phyloP scores from a whole-genome alignment of 2,113 vertebrate species.

The Nothoprocta pentlandii region DNA sequence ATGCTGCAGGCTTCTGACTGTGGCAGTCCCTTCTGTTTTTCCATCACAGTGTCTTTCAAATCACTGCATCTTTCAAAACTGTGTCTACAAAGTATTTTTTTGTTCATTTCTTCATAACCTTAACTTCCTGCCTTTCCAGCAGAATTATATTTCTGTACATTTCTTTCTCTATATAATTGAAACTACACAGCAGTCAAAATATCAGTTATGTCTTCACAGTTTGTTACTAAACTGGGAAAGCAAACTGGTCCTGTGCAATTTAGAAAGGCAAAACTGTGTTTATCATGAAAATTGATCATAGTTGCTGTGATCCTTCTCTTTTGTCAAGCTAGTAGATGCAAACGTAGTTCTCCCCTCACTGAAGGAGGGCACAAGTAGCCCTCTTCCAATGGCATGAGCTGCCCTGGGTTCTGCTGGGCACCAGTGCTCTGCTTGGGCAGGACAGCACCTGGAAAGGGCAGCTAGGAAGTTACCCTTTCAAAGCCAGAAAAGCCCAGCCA shows the following conservation, averaged over 20 bases:
- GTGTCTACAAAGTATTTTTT: background rate
- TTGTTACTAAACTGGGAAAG: background rate
- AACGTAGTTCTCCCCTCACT: background rate
- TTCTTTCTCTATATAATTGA: background rate
- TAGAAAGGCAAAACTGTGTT: background rate
- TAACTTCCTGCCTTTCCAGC: background rate
- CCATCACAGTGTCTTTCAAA: background rate
- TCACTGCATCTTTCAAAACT: slow-evolving; percentile 18
- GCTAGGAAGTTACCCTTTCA: background rate
- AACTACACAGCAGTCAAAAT: background rate
- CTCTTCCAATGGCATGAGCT: rapidly evolving
- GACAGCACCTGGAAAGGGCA: background rate
- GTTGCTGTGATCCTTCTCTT: background rate
- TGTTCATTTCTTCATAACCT: background rate
- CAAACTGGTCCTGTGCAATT: background rate
- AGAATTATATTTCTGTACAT: background rate
- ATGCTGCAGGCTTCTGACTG: background rate
- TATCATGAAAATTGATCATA: background rate
- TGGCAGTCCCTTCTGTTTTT: background rate
- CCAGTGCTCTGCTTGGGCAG: background rate
- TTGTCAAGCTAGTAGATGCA: background rate
- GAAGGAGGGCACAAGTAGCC: background rate
- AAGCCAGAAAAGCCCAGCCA: background rate
- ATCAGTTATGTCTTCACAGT: background rate
- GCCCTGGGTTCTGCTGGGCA: background rate